Evolutionary conservation across 2,888 invertebrate genomes (phyloP).

Genomic region (Mimachlamys varia): DNA sequence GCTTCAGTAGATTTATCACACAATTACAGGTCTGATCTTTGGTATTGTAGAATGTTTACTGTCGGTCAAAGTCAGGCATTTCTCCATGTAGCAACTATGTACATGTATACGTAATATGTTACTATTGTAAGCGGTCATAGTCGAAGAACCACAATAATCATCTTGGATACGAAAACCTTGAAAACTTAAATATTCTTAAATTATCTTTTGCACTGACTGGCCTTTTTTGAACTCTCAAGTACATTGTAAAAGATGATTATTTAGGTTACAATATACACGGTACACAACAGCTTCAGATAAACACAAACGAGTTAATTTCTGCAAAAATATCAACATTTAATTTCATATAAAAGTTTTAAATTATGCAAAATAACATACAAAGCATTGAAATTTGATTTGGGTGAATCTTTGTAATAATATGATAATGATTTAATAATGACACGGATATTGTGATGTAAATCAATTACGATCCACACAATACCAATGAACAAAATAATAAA

Average conservation of each 20-base stretch:
- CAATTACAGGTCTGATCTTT: no score
- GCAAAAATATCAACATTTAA: slow-evolving; percentile 36
- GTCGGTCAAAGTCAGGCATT: no score
- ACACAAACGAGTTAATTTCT: background rate
- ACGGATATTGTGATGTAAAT: background rate
- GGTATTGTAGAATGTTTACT: no score
- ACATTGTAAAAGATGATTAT: background rate
- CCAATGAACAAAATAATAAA: background rate
- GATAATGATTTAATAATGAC: slow-evolving; percentile 7
- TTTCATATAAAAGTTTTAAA: slow-evolving; percentile 31
- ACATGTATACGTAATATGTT: no score
- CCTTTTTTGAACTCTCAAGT: background rate
- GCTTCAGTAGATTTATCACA: no score
- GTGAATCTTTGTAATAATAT: slow-evolving; percentile 13
- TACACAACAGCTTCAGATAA: background rate
- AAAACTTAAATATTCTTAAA: background rate
- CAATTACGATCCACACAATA: background rate
- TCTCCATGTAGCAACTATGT: no score
- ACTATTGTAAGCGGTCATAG: no score
- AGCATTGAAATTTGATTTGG: slow-evolving; percentile 13
- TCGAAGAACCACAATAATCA: slow-evolving; percentile 3
- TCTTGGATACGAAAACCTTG: background rate
- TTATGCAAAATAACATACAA: slow-evolving; percentile 34
- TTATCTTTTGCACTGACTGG: background rate
- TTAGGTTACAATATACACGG: background rate